phyloP scores from a whole-genome alignment of 2,797 vertebrate genomes.

The Halcyon smyrnensis region DNA sequence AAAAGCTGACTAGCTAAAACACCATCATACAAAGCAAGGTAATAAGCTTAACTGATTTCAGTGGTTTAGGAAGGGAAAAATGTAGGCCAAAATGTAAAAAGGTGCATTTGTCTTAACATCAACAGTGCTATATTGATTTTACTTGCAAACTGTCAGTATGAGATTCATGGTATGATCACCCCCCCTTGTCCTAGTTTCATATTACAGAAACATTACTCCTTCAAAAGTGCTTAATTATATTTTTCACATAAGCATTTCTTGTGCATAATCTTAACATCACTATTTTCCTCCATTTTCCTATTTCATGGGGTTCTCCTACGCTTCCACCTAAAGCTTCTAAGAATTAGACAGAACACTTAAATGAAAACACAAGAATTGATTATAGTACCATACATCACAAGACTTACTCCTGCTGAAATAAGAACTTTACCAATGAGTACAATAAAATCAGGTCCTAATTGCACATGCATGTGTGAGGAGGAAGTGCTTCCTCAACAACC shows the following conservation, averaged over 20 bases:
- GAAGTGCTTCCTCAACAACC: neutral
- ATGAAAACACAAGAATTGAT: neutral
- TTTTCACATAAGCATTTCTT: neutral
- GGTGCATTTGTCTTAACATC: neutral
- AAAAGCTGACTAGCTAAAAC: neutral
- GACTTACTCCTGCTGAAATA: neutral
- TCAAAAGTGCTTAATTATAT: neutral
- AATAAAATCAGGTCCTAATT: neutral
- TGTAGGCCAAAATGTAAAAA: neutral
- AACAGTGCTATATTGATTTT: neutral
- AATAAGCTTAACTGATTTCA: neutral
- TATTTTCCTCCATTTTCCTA: neutral
- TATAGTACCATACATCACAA: neutral
- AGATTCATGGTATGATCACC: neutral
- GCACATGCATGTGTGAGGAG: fast-evolving
- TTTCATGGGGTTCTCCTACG: neutral
- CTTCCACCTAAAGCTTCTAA: neutral
- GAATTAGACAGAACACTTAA: neutral
- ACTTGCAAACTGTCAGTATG: neutral
- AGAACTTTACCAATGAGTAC: neutral
- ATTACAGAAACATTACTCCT: neutral
- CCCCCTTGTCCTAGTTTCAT: neutral
- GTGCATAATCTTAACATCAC: neutral
- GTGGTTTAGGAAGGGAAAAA: neutral
- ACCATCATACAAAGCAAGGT: neutral